A percentile compares a stretch with the other conserved stretches of the same genome.
phyloP scores from a whole-genome alignment of 1,140 invertebrate species.

The Zaprionus camerounensis region DNA sequence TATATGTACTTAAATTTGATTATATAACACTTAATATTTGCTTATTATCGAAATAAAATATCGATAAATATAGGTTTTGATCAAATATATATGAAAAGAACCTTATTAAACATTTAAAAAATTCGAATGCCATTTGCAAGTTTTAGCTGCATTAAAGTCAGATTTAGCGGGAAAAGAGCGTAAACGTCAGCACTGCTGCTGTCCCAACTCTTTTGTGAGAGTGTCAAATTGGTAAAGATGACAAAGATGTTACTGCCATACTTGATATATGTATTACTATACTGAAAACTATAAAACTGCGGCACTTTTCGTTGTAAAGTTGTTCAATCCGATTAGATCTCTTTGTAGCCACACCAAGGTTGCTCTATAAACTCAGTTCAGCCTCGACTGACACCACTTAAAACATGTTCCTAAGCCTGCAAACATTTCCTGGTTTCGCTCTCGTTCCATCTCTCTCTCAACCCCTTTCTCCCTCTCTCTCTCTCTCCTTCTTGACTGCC shows the following conservation, averaged over 20 bases:
- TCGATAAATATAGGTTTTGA: too few species aligned
- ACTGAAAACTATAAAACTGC: constrained; percentile 1
- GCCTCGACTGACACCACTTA: constrained; percentile 10
- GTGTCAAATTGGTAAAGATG: not conserved
- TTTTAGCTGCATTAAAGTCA: too few species aligned
- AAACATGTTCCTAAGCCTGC: not conserved
- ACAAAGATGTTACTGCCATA: not conserved
- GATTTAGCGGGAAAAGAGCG: too few species aligned
- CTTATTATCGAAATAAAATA: too few species aligned
- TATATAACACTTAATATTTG: too few species aligned
- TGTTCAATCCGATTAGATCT: not conserved
- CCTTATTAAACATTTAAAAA: too few species aligned
- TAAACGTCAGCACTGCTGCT: too few species aligned
- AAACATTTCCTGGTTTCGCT: constrained; percentile 33
- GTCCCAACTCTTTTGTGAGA: not conserved
- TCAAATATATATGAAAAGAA: too few species aligned
- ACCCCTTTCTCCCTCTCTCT: not conserved
- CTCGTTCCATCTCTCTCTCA: not conserved
- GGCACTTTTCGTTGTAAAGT: not conserved
- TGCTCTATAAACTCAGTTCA: constrained; percentile 19
- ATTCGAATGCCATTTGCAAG: too few species aligned
- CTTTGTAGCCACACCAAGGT: constrained; percentile 20
- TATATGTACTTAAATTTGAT: too few species aligned
- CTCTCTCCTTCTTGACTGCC: constrained; percentile 4
- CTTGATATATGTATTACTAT: not conserved